Evolutionary conservation across 2,888 invertebrate species (phyloP).

Genomic region (Fragum sueziense): DNA sequence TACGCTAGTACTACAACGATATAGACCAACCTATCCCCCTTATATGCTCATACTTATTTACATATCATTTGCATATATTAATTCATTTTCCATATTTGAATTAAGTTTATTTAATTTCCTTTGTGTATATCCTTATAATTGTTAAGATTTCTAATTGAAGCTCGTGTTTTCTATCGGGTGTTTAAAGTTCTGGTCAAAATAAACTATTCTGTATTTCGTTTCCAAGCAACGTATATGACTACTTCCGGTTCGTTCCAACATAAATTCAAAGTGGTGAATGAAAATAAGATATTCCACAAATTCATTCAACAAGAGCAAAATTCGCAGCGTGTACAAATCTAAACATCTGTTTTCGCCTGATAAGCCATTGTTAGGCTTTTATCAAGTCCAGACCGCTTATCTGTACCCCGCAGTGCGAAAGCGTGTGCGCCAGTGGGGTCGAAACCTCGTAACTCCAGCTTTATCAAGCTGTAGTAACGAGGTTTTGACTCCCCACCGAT

Average conservation of each 20-base stretch:
- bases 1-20: neutral
- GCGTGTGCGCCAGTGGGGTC: no score
- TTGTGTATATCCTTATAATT: neutral
- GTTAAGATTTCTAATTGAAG: neutral
- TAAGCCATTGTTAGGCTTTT: slow-evolving; percentile 12
- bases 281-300: neutral
- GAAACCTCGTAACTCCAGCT: no score
- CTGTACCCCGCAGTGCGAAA: neutral
- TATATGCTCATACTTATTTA: slow-evolving; percentile 18
- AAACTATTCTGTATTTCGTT: slow-evolving; percentile 9
- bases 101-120: neutral
- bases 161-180: neutral
- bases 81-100: neutral
- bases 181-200: slow-evolving; percentile 8
- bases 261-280: neutral
- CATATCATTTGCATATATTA: slow-evolving; percentile 19
- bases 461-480: no score
- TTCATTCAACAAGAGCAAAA: neutral
- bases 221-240: slow-evolving; percentile 5
- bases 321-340: neutral
- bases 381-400: neutral
- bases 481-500: no score
- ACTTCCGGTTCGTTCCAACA: slow-evolving; percentile 2
- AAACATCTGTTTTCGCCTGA: neutral
- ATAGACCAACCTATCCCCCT: neutral